Evolutionary conservation across 2,113 vertebrate species (phyloP), one percentile per base, ranked within the genome.

Genomic region (Accipiter virgatus): DNA sequence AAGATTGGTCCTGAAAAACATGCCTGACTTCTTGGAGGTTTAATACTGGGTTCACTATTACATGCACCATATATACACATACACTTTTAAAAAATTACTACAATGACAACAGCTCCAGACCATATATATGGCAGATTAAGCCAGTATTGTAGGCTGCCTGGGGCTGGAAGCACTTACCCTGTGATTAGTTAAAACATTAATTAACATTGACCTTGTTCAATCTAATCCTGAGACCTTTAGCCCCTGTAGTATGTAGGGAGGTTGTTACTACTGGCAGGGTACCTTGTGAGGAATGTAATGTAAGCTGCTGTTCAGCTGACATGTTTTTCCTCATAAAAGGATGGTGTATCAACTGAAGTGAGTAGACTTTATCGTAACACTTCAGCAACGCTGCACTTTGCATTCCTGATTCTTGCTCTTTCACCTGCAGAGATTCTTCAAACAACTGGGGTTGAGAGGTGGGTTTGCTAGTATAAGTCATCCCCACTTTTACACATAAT

Each of bases 161-260:
- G 58, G 63, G 77, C 91, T 96, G 90, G 93, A 97, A 97, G 87
- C 74, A 93, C 72, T 96, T 93, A 95, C 81, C 88, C 84, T 97
- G 42, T 66, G 81, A 97, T 95, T 96, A 96, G 92, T 90, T 91
- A 93, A 93, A 96, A 79, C 31, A 50, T 86, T 94, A 97, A 97
- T 97, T 96, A 91, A 58, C 78, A 50, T 50, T 97, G 96, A 97
- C 95, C 94, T 97, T 96, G 71, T 94, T 97, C 83, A n/a, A 92
- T 82, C 75, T 85, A 80, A 96, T 59, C 32, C 78, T 94, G 84
- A 86, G 78, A 91, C 94, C 94, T 97, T 98, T 94, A 97, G 81
- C 93, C 86, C 47, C 11, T 42, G 20, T 55, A 86, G 81, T 63
- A 53, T 42, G 50, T 73, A 45, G 65, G 71, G 86, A 96, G 73